A percentile compares a stretch with the other conserved stretches of the same genome.
These are phyloP conservation scores for Endomychus coccineus DNA, from an alignment of 2,888 invertebrate species.

Conservation along the genomic window DNA sequence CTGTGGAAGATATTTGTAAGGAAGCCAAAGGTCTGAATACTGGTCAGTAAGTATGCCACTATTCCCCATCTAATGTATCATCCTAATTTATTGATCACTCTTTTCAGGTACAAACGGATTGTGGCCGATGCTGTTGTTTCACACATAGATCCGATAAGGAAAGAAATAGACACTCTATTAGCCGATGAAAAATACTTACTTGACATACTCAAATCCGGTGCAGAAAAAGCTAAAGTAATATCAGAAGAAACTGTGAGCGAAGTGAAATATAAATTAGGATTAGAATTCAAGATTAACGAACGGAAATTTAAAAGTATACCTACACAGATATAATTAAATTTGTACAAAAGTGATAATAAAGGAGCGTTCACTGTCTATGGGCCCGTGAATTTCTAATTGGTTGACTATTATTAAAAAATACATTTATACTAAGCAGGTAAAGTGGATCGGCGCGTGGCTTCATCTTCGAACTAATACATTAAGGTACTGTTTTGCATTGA, in stretches of 20 bases:
- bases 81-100: constrained; percentile 2
- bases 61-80: not conserved
- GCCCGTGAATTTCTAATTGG: constrained; percentile 1
- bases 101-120: constrained; percentile 58
- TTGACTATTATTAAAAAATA: too few species aligned
- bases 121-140: constrained; percentile 68
- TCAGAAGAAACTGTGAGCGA: constrained; percentile 52
- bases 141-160: constrained; percentile 62
- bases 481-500: too few species aligned
- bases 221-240: constrained; percentile 48
- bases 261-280: constrained; percentile 52
- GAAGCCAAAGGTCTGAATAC: constrained; percentile 63
- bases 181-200: constrained; percentile 55
- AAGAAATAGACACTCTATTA: constrained; percentile 50
- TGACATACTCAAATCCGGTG: constrained; percentile 49
- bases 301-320: not conserved
- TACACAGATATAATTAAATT: constrained; percentile 6
- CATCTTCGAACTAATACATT: too few species aligned
- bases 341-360: too few species aligned
- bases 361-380: not conserved
- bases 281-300: constrained; percentile 13
- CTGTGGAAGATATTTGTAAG: constrained; percentile 60
- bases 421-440: too few species aligned
- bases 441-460: too few species aligned
- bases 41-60: constrained; percentile 51